These are phyloP conservation scores for Alitta virens DNA, from an alignment of 2,888 invertebrate genomes.

Conservation along the genomic window DNA sequence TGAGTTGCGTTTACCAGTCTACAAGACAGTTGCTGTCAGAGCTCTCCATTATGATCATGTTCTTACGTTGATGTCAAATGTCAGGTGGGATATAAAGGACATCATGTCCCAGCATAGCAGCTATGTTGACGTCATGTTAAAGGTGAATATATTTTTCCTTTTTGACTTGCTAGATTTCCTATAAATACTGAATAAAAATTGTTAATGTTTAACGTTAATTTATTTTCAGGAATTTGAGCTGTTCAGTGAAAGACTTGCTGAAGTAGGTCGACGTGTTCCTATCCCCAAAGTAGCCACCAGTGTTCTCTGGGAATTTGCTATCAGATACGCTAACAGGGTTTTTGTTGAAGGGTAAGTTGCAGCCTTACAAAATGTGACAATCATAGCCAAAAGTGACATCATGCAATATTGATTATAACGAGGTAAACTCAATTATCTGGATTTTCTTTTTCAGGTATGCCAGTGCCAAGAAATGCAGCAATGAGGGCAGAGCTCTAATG, in stretches of 20 bases:
- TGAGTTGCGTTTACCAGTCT: conserved; percentile 81
- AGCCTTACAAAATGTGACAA: not conserved
- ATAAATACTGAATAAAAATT: not conserved
- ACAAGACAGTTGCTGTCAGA: conserved; percentile 79
- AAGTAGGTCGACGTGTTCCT: conserved; percentile 68
- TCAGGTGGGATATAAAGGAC: conserved; percentile 81
- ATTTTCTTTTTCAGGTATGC: conserved; percentile 41
- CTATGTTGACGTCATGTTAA: conserved; percentile 65
- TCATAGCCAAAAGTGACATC: no score
- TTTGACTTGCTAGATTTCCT: not conserved
- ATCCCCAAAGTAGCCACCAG: conserved; percentile 70
- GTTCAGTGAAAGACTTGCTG: conserved; percentile 75
- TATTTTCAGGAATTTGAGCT: conserved; percentile 62
- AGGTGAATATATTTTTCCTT: conserved; percentile 37
- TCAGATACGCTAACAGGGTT: conserved; percentile 80
- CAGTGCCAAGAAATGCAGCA: conserved; percentile 84
- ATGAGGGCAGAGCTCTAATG: conserved; percentile 95
- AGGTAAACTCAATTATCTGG: no score
- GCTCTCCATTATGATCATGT: conserved; percentile 76
- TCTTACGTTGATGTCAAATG: conserved; percentile 78
- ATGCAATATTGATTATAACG: no score
- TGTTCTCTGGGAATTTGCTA: conserved; percentile 82
- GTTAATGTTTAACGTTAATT: not conserved
- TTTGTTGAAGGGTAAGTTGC: conserved; percentile 78
- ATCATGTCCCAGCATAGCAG: conserved; percentile 91